Conservation (phyloP, 2,113 vertebrate genomes). For the Chaetodon auriga region DNA sequence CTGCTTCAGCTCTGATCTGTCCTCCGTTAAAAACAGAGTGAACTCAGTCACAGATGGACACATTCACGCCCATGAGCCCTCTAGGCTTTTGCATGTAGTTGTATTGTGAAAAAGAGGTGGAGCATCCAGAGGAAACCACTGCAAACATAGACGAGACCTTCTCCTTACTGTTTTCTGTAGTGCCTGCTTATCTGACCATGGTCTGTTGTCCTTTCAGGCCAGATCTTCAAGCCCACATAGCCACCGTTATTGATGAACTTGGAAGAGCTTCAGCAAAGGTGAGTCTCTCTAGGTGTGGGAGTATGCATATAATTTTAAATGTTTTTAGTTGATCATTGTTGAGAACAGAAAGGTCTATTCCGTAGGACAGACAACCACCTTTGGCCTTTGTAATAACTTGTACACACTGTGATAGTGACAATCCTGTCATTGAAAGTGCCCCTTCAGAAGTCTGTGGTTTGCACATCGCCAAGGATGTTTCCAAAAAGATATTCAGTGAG, state of each 20-base stretch:
- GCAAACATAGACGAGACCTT: background rate
- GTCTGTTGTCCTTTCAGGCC: constrained; percentile 61
- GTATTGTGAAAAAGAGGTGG: background rate
- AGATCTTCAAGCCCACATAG: constrained; percentile 75
- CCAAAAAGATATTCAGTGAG: too few species aligned
- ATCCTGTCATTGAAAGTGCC: too few species aligned
- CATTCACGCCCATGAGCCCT: background rate
- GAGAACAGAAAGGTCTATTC: too few species aligned
- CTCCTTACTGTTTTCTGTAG: background rate
- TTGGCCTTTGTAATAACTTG: too few species aligned
- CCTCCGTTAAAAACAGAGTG: background rate
- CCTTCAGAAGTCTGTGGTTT: too few species aligned
- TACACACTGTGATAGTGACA: too few species aligned
- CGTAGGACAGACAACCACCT: too few species aligned
- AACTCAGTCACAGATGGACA: background rate
- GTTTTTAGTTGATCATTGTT: too few species aligned
- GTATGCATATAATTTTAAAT: too few species aligned
- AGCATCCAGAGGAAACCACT: background rate
- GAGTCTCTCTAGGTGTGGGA: background rate
- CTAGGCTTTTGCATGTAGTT: background rate
- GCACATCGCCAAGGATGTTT: too few species aligned
- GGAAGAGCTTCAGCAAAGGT: constrained; percentile 86
- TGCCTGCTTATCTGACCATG: background rate
- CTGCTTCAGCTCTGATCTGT: background rate
- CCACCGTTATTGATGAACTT: constrained; percentile 84